A percentile compares a stretch with the other conserved stretches of the same genome.
Conservation (phyloP, 2,113 vertebrate genomes). For the Trematocara marginatum region DNA sequence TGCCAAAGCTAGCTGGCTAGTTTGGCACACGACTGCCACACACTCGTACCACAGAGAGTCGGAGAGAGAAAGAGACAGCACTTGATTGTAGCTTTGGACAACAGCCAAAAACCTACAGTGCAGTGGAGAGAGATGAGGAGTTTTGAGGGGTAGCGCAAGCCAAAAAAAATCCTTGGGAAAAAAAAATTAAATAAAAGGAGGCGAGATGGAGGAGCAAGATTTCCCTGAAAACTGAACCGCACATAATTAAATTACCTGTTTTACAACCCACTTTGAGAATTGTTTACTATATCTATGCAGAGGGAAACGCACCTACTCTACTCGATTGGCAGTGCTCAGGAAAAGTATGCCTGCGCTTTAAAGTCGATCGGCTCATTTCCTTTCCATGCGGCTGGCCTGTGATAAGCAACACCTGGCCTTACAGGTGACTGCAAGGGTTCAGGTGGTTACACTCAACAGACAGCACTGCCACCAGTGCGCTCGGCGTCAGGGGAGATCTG, state of each 20-base stretch:
- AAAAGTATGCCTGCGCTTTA: background rate
- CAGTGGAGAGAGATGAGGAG: constrained; percentile 45
- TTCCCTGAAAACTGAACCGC: constrained; percentile 42
- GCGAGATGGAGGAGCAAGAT: constrained; percentile 1
- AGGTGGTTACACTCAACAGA: constrained; percentile 10
- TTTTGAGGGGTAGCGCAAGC: constrained; percentile 14
- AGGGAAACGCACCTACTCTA: background rate
- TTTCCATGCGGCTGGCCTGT: background rate
- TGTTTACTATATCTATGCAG: constrained; percentile 41
- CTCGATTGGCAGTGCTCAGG: background rate
- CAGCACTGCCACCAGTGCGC: background rate
- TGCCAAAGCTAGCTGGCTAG: constrained; percentile 55
- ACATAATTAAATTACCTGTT: constrained; percentile 65
- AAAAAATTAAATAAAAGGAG: background rate
- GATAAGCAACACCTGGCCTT: constrained; percentile 17
- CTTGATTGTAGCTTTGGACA: constrained; percentile 54
- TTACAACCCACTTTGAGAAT: constrained; percentile 55
- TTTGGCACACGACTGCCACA: constrained; percentile 57
- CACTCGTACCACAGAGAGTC: constrained; percentile 32
- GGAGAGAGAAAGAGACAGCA: constrained; percentile 26
- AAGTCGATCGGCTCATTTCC: background rate
- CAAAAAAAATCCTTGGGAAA: constrained; percentile 27
- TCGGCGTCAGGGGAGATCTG: background rate
- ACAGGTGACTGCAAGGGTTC: constrained; percentile 4
- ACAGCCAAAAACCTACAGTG: constrained; percentile 49